These are phyloP conservation scores for Zaprionus nigranus DNA, from an alignment of 1,140 invertebrate genomes.

Conservation along the genomic window DNA sequence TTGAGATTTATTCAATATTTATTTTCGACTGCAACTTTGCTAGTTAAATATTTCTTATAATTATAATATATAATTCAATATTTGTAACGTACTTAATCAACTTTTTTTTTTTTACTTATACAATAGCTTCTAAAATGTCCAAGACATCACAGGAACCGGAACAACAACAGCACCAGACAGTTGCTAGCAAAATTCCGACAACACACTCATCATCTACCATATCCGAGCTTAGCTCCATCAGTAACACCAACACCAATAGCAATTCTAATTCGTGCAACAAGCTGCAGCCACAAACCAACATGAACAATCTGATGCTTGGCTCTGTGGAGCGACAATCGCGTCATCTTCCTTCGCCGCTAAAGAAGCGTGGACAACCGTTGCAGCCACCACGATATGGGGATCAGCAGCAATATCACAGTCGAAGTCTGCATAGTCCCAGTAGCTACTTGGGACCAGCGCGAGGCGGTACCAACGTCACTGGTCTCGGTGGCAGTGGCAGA, in stretches of 20 bases:
- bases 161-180: constrained; percentile 2
- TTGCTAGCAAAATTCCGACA: constrained; percentile 50
- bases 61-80: too few relatives aligned
- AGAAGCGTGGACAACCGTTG: constrained; percentile 61
- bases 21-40: not conserved
- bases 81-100: too few relatives aligned
- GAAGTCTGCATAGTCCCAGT: constrained; percentile 67
- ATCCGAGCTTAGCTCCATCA: constrained; percentile 76
- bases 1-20: not conserved
- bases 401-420: constrained; percentile 49
- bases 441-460: constrained; percentile 55
- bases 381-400: constrained; percentile 73
- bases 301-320: constrained; percentile 42
- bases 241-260: constrained; percentile 65
- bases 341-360: constrained; percentile 76
- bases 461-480: constrained; percentile 14
- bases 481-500: constrained; percentile 65
- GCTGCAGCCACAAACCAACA: constrained; percentile 22
- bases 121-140: constrained; percentile 53
- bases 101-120: not conserved
- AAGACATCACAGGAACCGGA: constrained; percentile 39
- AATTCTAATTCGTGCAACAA: constrained; percentile 44
- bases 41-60: not conserved
- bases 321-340: constrained; percentile 74
- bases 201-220: constrained; percentile 78